Evolutionary conservation across 2,888 invertebrate species (phyloP).

Genomic region (Nomada ferruginata): DNA sequence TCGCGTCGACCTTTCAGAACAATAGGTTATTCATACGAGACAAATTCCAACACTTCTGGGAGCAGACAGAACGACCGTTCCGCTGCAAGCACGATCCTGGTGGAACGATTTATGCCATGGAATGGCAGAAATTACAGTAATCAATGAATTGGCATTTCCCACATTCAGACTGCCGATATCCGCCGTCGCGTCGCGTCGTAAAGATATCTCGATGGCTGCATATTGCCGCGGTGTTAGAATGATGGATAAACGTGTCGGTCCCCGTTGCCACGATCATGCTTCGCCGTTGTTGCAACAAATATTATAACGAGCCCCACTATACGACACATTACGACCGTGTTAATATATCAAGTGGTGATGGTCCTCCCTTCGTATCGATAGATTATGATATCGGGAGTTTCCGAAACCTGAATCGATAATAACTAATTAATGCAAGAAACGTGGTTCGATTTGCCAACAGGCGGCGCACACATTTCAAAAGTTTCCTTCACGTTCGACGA

Average conservation of each 20-base stretch:
- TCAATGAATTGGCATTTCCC: constrained; percentile 73
- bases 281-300: constrained; percentile 65
- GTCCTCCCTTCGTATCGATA: constrained; percentile 20
- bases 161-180: constrained; percentile 60
- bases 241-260: constrained; percentile 57
- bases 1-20: constrained; percentile 36
- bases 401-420: constrained; percentile 27
- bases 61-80: constrained; percentile 40
- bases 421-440: constrained; percentile 41
- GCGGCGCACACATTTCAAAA: background rate
- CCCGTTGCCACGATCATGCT: constrained; percentile 31
- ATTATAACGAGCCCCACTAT: constrained; percentile 48
- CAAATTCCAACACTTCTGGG: constrained; percentile 41
- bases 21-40: constrained; percentile 44
- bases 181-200: constrained; percentile 27
- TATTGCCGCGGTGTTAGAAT: constrained; percentile 66
- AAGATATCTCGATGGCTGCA: constrained; percentile 57
- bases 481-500: background rate
- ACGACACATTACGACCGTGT: constrained; percentile 19
- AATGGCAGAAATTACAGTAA: constrained; percentile 64
- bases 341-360: constrained; percentile 29
- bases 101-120: constrained; percentile 57
- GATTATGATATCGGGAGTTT: constrained; percentile 43
- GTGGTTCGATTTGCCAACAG: background rate
- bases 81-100: constrained; percentile 45